Evolutionary conservation across 1,140 invertebrate species (phyloP).

Genomic region (Uloborus diversus): DNA sequence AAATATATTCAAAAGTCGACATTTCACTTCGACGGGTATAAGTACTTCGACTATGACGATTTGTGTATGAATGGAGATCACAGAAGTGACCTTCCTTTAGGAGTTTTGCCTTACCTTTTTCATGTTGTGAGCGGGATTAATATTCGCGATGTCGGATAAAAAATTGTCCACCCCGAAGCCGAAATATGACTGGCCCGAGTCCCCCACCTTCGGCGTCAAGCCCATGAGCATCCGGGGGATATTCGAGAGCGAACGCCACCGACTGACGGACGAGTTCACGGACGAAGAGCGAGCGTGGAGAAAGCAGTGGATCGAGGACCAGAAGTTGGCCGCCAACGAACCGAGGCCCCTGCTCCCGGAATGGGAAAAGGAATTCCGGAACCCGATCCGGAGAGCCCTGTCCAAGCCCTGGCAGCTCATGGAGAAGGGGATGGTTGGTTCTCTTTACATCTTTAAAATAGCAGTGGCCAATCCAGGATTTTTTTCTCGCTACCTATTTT

Average conservation of each 20-base stretch:
- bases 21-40: too few species aligned
- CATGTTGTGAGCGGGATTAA: too few species aligned
- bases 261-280: conserved; percentile 79
- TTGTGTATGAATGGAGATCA: too few species aligned
- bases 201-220: conserved; percentile 63
- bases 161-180: too few species aligned
- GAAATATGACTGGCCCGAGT: conserved; percentile 40
- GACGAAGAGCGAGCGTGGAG: conserved; percentile 83
- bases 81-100: too few species aligned
- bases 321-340: conserved; percentile 77
- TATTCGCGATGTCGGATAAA: too few species aligned
- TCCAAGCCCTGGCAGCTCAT: conserved; percentile 75
- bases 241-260: conserved; percentile 76
- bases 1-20: too few species aligned
- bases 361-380: conserved; percentile 75
- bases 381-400: conserved; percentile 81
- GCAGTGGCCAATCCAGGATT: too few species aligned
- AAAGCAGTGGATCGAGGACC: conserved; percentile 84
- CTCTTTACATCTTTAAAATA: too few species aligned
- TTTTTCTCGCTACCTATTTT: too few species aligned
- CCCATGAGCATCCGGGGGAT: conserved; percentile 80
- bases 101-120: too few species aligned
- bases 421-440: conserved; percentile 66
- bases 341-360: conserved; percentile 72
- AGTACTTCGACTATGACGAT: too few species aligned